A percentile compares a stretch with the other conserved stretches of the same genome.
phyloP scores from a whole-genome alignment of 2,797 vertebrate genomes.

The Syngnathus acus region DNA sequence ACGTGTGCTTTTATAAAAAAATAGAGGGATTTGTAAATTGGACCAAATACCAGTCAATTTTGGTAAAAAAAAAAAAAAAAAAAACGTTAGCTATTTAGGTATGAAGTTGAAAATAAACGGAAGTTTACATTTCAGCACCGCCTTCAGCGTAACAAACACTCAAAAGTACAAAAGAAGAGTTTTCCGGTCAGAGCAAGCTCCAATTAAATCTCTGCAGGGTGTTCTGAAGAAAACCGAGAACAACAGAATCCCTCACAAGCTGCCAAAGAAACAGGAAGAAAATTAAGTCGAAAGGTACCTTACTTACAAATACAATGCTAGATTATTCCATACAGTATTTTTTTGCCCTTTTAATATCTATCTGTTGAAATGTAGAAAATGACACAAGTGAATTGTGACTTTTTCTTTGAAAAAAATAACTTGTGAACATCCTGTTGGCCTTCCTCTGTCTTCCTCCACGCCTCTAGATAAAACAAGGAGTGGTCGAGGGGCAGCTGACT shows the following conservation, averaged over 20 bases:
- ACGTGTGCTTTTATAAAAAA: not conserved
- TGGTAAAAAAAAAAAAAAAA: not conserved
- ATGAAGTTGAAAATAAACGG: not conserved
- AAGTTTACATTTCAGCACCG: not conserved
- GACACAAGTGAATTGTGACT: too few species aligned
- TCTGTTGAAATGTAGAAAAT: not conserved
- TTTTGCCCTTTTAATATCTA: not conserved
- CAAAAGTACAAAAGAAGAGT: not conserved
- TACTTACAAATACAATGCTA: not conserved
- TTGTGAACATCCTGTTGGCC: conserved; percentile 23
- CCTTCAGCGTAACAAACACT: too few species aligned
- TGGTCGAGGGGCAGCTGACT: conserved; percentile 38
- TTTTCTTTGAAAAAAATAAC: conserved; percentile 6
- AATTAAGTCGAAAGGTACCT: not conserved
- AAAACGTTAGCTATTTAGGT: not conserved
- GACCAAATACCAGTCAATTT: not conserved
- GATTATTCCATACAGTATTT: too few species aligned
- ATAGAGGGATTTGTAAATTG: not conserved
- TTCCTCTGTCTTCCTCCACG: conserved; percentile 25
- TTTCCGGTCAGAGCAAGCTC: not conserved
- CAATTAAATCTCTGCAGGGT: not conserved
- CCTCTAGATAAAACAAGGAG: conserved; percentile 41
- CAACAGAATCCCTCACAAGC: not conserved
- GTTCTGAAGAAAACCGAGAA: not conserved
- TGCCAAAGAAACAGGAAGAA: not conserved